A percentile compares a stretch with the other conserved stretches of the same genome.
These are phyloP conservation scores for Thunnus albacares DNA, from an alignment of 2,797 vertebrate species.

Conservation along the genomic window DNA sequence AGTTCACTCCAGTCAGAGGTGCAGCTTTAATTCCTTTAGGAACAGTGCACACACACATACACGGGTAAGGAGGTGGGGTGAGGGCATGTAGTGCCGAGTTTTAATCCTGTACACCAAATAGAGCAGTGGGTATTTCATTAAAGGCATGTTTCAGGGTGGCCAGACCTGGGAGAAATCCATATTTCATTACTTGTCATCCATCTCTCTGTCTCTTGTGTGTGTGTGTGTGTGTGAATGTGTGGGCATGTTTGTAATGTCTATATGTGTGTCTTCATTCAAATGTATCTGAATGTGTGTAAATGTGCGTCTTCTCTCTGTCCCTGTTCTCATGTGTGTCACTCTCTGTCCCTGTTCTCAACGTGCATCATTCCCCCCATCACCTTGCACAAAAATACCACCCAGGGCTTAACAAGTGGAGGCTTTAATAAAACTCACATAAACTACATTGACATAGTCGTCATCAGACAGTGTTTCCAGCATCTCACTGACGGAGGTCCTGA, in stretches of 20 bases:
- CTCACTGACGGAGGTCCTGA: constrained; percentile 96
- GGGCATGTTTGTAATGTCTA: constrained; percentile 11
- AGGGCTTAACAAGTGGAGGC: constrained; percentile 7
- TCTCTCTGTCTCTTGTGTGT: constrained; percentile 57
- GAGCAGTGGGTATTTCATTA: constrained; percentile 86
- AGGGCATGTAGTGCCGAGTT: constrained; percentile 63
- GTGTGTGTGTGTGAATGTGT: constrained; percentile 16
- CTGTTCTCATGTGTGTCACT: constrained; percentile 2
- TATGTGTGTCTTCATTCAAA: constrained; percentile 19
- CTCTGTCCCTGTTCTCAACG: background rate
- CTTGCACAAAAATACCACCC: constrained; percentile 22
- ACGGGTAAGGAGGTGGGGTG: constrained; percentile 29
- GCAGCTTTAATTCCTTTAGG: constrained; percentile 67
- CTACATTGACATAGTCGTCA: constrained; percentile 98
- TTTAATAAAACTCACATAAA: constrained; percentile 91
- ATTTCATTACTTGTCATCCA: constrained; percentile 84
- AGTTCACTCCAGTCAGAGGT: constrained; percentile 58
- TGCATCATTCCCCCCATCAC: background rate
- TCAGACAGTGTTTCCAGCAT: constrained; percentile 99
- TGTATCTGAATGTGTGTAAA: constrained; percentile 4
- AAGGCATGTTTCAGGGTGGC: constrained; percentile 82
- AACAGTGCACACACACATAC: constrained; percentile 48
- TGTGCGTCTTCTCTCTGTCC: background rate
- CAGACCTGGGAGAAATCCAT: constrained; percentile 84
- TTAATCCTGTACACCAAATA: constrained; percentile 82